A percentile compares a stretch with the other conserved stretches of the same genome.
phyloP scores from a whole-genome alignment of 2,113 vertebrate species.

The Corythornis madagascariensis region DNA sequence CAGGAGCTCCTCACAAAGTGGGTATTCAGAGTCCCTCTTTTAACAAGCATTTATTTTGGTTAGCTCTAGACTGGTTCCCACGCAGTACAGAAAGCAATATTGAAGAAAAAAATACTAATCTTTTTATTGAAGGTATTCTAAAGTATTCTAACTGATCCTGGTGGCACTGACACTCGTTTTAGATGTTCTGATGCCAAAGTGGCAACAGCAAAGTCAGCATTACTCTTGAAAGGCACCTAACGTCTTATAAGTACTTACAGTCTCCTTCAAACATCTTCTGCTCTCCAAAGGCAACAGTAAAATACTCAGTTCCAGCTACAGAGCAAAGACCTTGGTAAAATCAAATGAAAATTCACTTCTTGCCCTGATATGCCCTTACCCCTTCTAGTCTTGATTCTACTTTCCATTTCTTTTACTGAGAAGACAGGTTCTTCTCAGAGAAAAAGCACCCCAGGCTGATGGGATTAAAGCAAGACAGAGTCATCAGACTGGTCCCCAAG shows the following conservation, averaged over 20 bases:
- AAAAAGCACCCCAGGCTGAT: neutral
- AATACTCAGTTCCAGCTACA: neutral
- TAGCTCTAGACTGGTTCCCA: neutral
- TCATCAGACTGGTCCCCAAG: neutral
- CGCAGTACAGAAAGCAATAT: neutral
- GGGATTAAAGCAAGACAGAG: neutral
- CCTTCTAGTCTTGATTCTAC: neutral
- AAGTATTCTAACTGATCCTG: neutral
- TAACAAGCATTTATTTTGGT: neutral
- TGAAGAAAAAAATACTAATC: neutral
- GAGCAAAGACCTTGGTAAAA: neutral
- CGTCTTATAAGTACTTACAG: neutral
- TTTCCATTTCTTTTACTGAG: neutral
- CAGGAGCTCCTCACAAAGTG: neutral
- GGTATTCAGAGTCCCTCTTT: neutral
- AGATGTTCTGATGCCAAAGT: neutral
- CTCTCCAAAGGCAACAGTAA: neutral
- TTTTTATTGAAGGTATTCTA: neutral
- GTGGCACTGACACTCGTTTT: neutral
- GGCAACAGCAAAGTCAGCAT: neutral
- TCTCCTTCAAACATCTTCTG: neutral
- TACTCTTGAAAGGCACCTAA: neutral
- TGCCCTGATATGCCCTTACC: neutral
- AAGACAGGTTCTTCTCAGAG: neutral
- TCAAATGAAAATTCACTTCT: neutral